Evolutionary conservation across 2,888 invertebrate genomes (phyloP).

Genomic region (Diaprepes abbreviatus): DNA sequence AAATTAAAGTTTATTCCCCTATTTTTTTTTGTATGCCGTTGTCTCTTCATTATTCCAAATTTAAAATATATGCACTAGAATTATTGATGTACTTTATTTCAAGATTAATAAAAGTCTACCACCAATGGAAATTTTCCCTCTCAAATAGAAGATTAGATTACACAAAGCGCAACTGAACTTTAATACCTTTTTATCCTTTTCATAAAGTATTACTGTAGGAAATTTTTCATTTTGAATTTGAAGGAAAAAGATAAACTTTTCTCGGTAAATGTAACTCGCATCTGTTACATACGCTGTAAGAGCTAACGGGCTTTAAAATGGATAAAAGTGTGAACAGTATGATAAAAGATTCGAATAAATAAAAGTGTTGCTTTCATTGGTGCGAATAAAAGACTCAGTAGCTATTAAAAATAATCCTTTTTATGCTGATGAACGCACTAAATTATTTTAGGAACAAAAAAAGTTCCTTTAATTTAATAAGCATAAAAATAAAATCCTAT

Average conservation of each 20-base stretch:
- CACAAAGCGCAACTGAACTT: conserved; percentile 1
- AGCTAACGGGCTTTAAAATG: not conserved
- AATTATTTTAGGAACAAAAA: too few species aligned
- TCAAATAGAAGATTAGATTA: not conserved
- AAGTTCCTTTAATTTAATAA: too few species aligned
- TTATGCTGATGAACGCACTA: too few species aligned
- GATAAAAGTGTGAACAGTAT: conserved; percentile 1
- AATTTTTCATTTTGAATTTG: not conserved
- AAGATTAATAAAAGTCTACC: not conserved
- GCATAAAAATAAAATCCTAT: too few species aligned
- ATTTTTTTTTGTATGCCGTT: too few species aligned
- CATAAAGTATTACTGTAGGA: not conserved
- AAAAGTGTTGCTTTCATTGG: not conserved
- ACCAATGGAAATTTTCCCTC: not conserved
- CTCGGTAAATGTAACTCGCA: not conserved
- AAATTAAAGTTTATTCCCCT: too few species aligned
- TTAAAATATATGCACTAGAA: too few species aligned
- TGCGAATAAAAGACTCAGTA: not conserved
- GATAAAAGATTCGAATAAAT: conserved; percentile 2
- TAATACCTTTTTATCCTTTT: not conserved
- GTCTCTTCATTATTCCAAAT: too few species aligned
- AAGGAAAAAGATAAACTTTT: conserved; percentile 1
- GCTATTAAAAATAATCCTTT: not conserved
- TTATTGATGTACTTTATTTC: not conserved
- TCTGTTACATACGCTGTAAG: not conserved